phyloP scores from a whole-genome alignment of 2,797 vertebrate species.

The Falco novaeseelandiae region DNA sequence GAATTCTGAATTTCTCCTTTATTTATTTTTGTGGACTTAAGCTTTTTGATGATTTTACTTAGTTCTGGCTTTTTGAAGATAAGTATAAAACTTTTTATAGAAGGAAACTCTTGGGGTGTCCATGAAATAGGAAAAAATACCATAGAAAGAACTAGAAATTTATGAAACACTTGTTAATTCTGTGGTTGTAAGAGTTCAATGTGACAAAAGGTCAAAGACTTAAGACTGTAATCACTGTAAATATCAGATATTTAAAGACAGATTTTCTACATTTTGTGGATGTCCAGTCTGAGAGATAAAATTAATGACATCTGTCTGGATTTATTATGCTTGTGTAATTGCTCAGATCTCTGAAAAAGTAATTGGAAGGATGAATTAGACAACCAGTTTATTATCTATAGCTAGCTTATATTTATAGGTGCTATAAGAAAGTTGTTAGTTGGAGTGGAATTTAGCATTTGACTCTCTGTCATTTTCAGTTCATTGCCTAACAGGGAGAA shows the following conservation, averaged over 20 bases:
- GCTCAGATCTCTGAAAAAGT: not conserved
- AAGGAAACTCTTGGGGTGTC: not conserved
- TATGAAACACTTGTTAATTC: not conserved
- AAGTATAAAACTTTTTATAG: not conserved
- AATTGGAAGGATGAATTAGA: not conserved
- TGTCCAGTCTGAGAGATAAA: not conserved
- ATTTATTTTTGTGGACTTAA: not conserved
- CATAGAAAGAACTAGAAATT: not conserved
- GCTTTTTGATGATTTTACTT: not conserved
- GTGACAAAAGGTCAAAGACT: not conserved
- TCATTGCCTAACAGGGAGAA: not conserved
- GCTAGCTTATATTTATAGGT: not conserved
- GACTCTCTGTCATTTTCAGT: not conserved
- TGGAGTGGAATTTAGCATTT: not conserved
- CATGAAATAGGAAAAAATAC: not conserved
- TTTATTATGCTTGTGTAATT: not conserved
- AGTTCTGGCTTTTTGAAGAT: not conserved
- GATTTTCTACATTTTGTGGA: not conserved
- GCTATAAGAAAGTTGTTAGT: not conserved
- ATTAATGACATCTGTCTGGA: not conserved
- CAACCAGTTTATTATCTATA: not conserved
- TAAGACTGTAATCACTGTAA: not conserved
- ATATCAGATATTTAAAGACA: not conserved
- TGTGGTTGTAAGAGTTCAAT: not conserved
- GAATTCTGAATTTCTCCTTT: not conserved